Conservation (phyloP, 2,113 vertebrate genomes). For the Osmerus eperlanus region DNA sequence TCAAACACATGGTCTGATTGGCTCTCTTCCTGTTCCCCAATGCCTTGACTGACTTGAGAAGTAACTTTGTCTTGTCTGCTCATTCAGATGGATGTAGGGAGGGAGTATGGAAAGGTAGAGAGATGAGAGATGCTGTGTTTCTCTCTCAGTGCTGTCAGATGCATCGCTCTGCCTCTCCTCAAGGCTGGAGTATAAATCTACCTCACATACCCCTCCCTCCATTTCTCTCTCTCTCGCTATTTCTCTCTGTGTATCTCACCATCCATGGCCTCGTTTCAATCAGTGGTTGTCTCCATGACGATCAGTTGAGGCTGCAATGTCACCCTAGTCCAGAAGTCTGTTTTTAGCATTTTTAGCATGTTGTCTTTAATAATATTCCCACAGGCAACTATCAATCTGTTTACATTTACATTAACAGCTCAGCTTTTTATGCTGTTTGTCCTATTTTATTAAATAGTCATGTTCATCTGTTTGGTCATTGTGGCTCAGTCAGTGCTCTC, state of each 20-base stretch:
- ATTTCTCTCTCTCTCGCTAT: conserved; percentile 33
- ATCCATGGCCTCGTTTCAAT: conserved; percentile 57
- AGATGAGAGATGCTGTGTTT: conserved; percentile 35
- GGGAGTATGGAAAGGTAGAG: conserved; percentile 37
- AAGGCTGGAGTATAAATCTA: conserved; percentile 50
- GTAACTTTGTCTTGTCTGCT: neutral
- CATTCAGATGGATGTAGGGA: neutral
- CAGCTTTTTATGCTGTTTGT: no score
- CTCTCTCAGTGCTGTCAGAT: conserved; percentile 27
- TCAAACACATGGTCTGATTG: conserved; percentile 10
- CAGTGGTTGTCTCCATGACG: conserved; percentile 34
- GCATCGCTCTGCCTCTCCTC: conserved; percentile 46
- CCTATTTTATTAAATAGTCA: no score
- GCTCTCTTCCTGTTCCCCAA: conserved; percentile 9
- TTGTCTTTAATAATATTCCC: conserved; percentile 19
- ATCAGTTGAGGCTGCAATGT: conserved; percentile 55
- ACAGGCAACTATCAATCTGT: neutral
- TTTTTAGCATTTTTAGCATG: conserved; percentile 49
- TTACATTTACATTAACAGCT: no score
- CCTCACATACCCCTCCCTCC: conserved; percentile 27
- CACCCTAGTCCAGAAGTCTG: conserved; percentile 53
- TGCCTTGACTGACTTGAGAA: neutral
- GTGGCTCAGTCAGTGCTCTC: no score
- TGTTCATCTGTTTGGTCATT: no score
- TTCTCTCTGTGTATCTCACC: conserved; percentile 47